These are phyloP conservation scores for Teleogryllus oceanicus DNA, from an alignment of 2,888 invertebrate species.

Conservation along the genomic window DNA sequence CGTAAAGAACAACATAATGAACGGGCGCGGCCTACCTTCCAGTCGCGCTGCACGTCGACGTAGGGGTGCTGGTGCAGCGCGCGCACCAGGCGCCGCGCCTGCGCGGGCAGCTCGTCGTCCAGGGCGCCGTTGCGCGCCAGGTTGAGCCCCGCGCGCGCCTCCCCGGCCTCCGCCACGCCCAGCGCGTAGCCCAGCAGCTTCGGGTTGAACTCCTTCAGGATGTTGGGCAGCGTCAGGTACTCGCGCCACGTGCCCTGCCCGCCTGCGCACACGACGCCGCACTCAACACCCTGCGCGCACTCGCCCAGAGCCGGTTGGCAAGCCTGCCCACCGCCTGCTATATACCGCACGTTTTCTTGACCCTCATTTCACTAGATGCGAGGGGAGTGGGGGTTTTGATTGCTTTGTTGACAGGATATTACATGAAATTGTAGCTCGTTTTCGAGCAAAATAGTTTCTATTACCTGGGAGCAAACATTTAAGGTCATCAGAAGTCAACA, in stretches of 20 bases:
- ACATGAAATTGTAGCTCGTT: no score
- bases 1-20: no score
- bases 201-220: constrained; percentile 36
- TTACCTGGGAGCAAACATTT: no score
- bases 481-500: no score
- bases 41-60: constrained; percentile 33
- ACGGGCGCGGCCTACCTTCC: constrained; percentile 29
- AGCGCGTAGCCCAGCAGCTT: constrained; percentile 32
- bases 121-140: constrained; percentile 34
- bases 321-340: no score
- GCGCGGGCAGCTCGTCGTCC: constrained; percentile 33
- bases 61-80: constrained; percentile 32
- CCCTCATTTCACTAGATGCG: no score
- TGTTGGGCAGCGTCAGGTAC: constrained; percentile 36
- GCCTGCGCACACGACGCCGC: constrained; percentile 28
- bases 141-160: constrained; percentile 33
- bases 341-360: no score
- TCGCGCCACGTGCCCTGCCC: constrained; percentile 37
- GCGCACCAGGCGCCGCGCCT: constrained; percentile 33
- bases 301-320: no score
- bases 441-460: no score
- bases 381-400: no score
- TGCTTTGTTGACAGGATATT: no score
- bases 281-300: no score
- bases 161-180: constrained; percentile 25